Percentiles rank a stretch among this genome's conserved stretches.
Evolutionary conservation across 53 echinoderm and acorn worm species (phyloP).

Genomic region (Actinopyga echinites): DNA sequence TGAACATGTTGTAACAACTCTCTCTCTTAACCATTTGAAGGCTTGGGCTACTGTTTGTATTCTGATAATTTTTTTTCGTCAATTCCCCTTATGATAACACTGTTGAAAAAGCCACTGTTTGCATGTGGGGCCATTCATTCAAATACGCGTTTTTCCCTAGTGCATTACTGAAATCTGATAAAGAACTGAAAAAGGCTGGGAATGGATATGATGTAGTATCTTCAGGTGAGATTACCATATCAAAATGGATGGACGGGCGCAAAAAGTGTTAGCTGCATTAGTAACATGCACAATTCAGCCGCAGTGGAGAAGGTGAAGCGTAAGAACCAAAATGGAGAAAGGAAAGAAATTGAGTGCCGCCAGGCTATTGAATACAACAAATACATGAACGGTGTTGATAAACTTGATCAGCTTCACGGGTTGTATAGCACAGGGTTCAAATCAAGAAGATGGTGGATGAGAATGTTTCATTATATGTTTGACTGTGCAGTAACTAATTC

Average conservation of each 20-base stretch:
- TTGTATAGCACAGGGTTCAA: background rate
- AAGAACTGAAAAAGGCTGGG: background rate
- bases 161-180: background rate
- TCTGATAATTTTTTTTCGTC: constrained; percentile 6
- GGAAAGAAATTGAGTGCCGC: background rate
- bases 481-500: background rate
- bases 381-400: background rate
- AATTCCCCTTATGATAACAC: background rate
- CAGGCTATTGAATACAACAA: background rate
- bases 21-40: background rate
- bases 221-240: background rate
- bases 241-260: background rate
- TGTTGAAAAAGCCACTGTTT: background rate
- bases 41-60: background rate
- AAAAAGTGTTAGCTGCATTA: background rate
- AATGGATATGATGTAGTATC: background rate
- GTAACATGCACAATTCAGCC: background rate
- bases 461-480: background rate
- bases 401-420: background rate
- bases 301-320: background rate
- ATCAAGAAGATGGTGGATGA: background rate
- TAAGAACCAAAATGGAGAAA: background rate
- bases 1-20: background rate
- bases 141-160: background rate
- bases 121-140: background rate